Base-by-base conservation (phyloP, 1,140 invertebrate species). In the Venturia canescens region DNA sequence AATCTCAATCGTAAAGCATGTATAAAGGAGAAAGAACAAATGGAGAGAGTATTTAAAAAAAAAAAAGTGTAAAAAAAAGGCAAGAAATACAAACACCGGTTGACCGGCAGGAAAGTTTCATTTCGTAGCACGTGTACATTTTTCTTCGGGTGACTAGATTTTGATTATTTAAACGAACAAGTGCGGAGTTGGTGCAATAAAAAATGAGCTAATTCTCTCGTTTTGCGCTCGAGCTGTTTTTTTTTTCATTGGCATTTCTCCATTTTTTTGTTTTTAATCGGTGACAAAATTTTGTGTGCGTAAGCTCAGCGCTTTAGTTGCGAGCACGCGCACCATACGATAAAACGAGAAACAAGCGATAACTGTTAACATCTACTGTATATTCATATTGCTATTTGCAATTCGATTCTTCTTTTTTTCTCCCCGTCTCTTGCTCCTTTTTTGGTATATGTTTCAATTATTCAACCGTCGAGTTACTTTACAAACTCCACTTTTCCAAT, bases 61-160 rank as follows among this genome's bases (percentile, higher is more conserved):
- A 31, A n/a, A 31, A 53, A 53, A 11, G n/a, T 7, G 18, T 3
- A 60, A 60, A 23, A n/a, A 63, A 1, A 6, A 27, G 31, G 53
- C 66, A 76, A 23, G 76, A 50, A 78, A 78, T 31, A 69, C 1
- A 69, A 69, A 31, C 15, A 69, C 66, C 29, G 66, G 31, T 69
- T 16, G 29, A 69, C n/a, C 66, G 66, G 66, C 29, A 69, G 29
- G 63, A 82, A 77, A 38, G 50, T 27, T 80, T 70, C 38, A 31
- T 29, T 77, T 76, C 57, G 57, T 71, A 69, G 78, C 74, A 76
- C 63, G 71, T 74, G 27, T 78, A 66, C 21, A 72, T 66, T 80
- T 66, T 69, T 50, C 34, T 21, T 79, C 70, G 38, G 69, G 75
- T 83, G 82, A 83, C 82, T 83, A 83, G 82, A 83, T 82, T 82